phyloP scores from a whole-genome alignment of 2,888 invertebrate species.

The Chrysopilus asiliformis region DNA sequence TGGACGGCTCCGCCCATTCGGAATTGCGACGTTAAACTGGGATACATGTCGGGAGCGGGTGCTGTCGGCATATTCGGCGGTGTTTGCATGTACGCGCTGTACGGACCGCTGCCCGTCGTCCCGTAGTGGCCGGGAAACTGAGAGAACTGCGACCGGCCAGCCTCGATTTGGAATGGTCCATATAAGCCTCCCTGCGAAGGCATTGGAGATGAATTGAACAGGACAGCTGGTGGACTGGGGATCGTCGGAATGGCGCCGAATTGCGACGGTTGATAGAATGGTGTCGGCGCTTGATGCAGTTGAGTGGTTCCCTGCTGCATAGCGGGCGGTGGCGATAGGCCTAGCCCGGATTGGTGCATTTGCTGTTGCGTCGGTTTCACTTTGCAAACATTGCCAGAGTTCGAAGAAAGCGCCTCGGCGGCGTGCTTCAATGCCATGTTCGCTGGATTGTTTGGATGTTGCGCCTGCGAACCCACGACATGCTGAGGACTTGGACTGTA shows the following conservation, averaged over 20 bases:
- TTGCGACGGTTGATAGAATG: slow-evolving; percentile 53
- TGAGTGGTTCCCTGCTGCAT: slow-evolving; percentile 39
- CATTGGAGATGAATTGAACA: slow-evolving; percentile 65
- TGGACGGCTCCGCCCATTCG: slow-evolving; percentile 44
- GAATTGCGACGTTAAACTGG: slow-evolving; percentile 46
- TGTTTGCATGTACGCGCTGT: slow-evolving; percentile 46
- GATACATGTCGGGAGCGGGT: slow-evolving; percentile 57
- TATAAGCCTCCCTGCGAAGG: slow-evolving; percentile 64
- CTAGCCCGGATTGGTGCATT: slow-evolving; percentile 32
- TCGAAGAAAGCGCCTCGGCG: slow-evolving; percentile 40
- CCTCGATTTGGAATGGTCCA: slow-evolving; percentile 65
- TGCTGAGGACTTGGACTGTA: slow-evolving; percentile 40
- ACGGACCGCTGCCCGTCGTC: slow-evolving; percentile 44
- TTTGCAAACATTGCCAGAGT: slow-evolving; percentile 59
- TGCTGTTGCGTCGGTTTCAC: slow-evolving; percentile 78
- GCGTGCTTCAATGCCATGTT: slow-evolving; percentile 34
- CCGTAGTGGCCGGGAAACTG: slow-evolving; percentile 63
- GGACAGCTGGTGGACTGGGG: slow-evolving; percentile 71
- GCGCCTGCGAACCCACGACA: slow-evolving; percentile 26
- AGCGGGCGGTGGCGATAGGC: slow-evolving; percentile 48
- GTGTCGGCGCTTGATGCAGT: slow-evolving; percentile 40
- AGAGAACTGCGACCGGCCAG: slow-evolving; percentile 66
- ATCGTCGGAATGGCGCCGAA: slow-evolving; percentile 72
- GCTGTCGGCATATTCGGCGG: slow-evolving; percentile 45
- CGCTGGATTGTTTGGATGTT: slow-evolving; percentile 29